Base-by-base conservation (phyloP, 2,888 invertebrate genomes). In the Dilophus febrilis region DNA sequence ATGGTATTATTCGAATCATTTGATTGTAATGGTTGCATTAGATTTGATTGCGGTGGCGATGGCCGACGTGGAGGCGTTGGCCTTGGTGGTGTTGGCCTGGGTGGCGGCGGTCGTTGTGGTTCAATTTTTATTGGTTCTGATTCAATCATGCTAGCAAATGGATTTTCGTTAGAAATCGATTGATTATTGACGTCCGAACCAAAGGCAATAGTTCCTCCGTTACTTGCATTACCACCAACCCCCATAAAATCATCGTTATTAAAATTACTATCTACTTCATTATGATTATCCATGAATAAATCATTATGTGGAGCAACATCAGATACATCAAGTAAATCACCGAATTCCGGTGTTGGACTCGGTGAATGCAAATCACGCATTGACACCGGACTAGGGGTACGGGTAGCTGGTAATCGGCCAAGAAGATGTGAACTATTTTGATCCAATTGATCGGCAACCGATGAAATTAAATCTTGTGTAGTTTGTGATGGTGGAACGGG, bases 391-490 rank as follows among this genome's bases (percentile, higher is more conserved):
- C 86, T 87, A 0, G 88, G 88, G 2, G 85, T 84, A 47, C 87
- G 72, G 1, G 86, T 87, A 5, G 78, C 83, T 38, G 86, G 83
- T 44, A 87, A 73, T 43, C 86, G 75, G 49, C 86, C 84, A 41
- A 88, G 60, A 39, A 90, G 64, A 53, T 85, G 80, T 4, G 82
- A 79, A 49, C 87, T 87, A 1, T 86, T 83, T 37, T 84, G 83
- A 53, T 90, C 86, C 76, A 88, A 75, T 41, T 84, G 85, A 2
- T 84, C 87, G 29, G 88, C 86, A 2, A 88, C 87, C 27, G 82
- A 83, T 48, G 81, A 70, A 36, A 88, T 77, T 17, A 90, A 65
- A 53, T 86, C 84, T 64, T 87, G 84, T 0, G 88, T 88, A 58
- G 84, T 82, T 45, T 77, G 72, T 1, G 80, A 75, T 17, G 80